phyloP scores from a whole-genome alignment of 2,888 invertebrate genomes.

The Cylindroiulus punctatus region DNA sequence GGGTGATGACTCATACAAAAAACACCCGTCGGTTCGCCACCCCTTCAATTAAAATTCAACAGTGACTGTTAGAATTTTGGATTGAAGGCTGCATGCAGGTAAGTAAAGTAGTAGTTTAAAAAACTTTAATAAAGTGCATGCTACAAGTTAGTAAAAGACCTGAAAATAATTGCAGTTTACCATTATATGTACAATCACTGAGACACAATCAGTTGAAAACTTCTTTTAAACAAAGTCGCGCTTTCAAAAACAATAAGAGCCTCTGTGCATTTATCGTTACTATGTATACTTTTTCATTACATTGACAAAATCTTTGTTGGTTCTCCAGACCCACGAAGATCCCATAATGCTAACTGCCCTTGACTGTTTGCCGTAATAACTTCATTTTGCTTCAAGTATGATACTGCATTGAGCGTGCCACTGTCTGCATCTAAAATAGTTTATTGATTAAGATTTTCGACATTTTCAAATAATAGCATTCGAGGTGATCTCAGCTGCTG shows the following conservation, averaged over 20 bases:
- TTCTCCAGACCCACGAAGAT: slow-evolving; percentile 75
- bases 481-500: neutral
- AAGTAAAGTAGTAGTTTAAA: neutral
- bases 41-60: neutral
- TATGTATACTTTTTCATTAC: slow-evolving; percentile 69
- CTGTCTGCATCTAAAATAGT: slow-evolving; percentile 76
- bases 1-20: slow-evolving; percentile 83
- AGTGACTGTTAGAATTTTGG: neutral
- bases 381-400: slow-evolving; percentile 79
- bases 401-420: slow-evolving; percentile 80
- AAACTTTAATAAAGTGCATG: no score
- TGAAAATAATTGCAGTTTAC: no score
- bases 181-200: no score
- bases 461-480: neutral
- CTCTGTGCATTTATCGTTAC: neutral
- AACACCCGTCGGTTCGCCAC: slow-evolving; percentile 49
- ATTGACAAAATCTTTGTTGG: slow-evolving; percentile 78
- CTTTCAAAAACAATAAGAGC: no score
- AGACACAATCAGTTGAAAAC: no score
- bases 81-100: neutral
- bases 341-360: slow-evolving; percentile 91
- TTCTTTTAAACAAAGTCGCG: no score
- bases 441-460: no score
- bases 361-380: slow-evolving; percentile 85
- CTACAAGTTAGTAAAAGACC: no score